phyloP scores from a whole-genome alignment of 2,113 vertebrate species.

The Chaenocephalus aceratus region DNA sequence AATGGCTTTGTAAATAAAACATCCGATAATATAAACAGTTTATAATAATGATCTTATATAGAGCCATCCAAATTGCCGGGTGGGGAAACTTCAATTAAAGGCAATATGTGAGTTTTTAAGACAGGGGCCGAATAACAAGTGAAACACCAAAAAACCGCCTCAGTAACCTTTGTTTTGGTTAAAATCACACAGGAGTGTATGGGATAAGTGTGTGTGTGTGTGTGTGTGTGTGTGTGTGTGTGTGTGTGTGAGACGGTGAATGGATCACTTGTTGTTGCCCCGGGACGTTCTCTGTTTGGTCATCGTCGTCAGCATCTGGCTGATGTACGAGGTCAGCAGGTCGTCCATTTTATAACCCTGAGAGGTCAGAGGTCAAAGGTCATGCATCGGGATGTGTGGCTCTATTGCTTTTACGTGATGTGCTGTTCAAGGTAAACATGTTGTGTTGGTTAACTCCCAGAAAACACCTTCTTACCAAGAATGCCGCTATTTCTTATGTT shows the following conservation, averaged over 20 bases:
- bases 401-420: neutral
- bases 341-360: conserved; percentile 99
- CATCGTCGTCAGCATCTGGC: conserved; percentile 98
- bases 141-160: neutral
- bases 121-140: conserved; percentile 40
- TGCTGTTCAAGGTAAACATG: too few relatives aligned
- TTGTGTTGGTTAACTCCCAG: too few relatives aligned
- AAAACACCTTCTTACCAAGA: too few relatives aligned
- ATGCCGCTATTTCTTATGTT: too few relatives aligned
- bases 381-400: neutral
- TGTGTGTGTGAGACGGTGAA: neutral
- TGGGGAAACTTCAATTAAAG: conserved; percentile 51
- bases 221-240: too few relatives aligned
- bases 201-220: neutral
- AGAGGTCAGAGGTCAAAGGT: conserved; percentile 4
- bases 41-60: neutral
- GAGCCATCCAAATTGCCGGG: neutral
- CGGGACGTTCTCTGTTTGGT: conserved; percentile 91
- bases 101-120: conserved; percentile 74
- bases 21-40: neutral
- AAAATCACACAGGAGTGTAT: neutral
- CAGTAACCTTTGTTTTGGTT: neutral
- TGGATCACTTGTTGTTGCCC: conserved; percentile 87
- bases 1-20: neutral
- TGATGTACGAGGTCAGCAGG: conserved; percentile 97